Conservation (phyloP, 2,113 vertebrate species). For the Cyprinus carpio region DNA sequence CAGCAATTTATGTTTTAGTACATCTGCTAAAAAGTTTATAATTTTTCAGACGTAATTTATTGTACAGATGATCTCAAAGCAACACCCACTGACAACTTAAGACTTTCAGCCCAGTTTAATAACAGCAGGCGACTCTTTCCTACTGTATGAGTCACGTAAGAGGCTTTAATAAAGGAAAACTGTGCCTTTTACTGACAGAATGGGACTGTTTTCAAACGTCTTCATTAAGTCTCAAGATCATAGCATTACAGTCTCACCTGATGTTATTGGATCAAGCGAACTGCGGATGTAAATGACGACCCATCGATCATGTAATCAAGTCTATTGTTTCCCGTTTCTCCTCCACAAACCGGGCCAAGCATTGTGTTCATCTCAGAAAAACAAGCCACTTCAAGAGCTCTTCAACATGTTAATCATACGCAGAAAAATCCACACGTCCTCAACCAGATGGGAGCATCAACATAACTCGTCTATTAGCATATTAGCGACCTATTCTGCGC, state of each 20-base stretch:
- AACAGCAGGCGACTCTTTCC: neutral
- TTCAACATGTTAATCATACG: slow-evolving; percentile 32
- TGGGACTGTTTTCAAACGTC: neutral
- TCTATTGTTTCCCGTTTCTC: neutral
- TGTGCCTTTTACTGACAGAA: neutral
- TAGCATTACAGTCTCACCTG: neutral
- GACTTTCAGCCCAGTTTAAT: neutral
- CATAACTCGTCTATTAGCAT: slow-evolving; percentile 38
- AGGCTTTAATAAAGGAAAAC: neutral
- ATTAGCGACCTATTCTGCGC: neutral
- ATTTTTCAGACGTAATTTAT: neutral
- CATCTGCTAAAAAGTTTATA: neutral
- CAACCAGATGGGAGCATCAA: neutral
- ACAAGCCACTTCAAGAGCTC: slow-evolving; percentile 7
- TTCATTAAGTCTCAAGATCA: too few species aligned
- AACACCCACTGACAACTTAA: neutral
- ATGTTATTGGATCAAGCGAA: neutral
- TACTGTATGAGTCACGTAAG: neutral
- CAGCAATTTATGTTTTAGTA: neutral
- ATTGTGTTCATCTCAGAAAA: slow-evolving; percentile 10
- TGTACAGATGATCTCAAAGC: neutral
- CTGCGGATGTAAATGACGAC: neutral
- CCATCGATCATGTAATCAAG: neutral
- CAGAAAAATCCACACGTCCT: neutral
- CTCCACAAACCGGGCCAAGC: neutral